Evolutionary conservation across 2,888 invertebrate species (phyloP), one percentile per base, ranked within the genome.

Genomic region (Homarus gammarus): DNA sequence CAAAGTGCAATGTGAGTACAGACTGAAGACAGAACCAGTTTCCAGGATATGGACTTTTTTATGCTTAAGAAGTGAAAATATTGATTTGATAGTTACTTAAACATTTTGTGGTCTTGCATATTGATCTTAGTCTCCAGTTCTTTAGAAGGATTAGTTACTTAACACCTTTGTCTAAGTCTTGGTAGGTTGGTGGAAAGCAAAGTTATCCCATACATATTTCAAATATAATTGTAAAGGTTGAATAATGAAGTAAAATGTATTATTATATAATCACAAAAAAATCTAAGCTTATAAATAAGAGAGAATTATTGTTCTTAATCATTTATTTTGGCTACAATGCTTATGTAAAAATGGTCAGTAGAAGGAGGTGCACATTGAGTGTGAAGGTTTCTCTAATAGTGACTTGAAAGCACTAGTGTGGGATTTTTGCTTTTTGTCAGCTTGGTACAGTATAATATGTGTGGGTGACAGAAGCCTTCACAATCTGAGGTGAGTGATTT

Each of bases 401-500:
- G 3, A 27, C 27, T 64, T 64, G 8, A 18, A 64, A 64, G 18
- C 18, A 6, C 27, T 64, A 64, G 27, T 64, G 61, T 64, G 61
- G 61, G 61, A 77, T 49, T 18, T 51, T 61, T 79, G 61, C 61
- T 61, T 79, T 77, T 77, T 77, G 51, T 77, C 51, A 49, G 51
- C 44, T 75, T 72, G 44, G 8, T 49, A 51, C 31, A 77, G 10
- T 77, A 51, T 49, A 77, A 27, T 77, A 22, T 64, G 15, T 77
- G 77, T 77, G 44, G 75, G 77, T 27, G 77, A 27, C n/a, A 5
- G 77, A 51, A 77, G 51, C 75, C 77, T 49, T 44, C 77, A 77
- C 15, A 77, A 33, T n/a, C 49, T 75, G n/a, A 77, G 77, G 77
- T 77, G 77, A 77, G 77, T 77, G 27, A 40, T 77, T 75, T 75